Evolutionary conservation across 2,888 invertebrate genomes (phyloP), one percentile per base, ranked within the genome.

Genomic region (Zaprionus obscuricornis): DNA sequence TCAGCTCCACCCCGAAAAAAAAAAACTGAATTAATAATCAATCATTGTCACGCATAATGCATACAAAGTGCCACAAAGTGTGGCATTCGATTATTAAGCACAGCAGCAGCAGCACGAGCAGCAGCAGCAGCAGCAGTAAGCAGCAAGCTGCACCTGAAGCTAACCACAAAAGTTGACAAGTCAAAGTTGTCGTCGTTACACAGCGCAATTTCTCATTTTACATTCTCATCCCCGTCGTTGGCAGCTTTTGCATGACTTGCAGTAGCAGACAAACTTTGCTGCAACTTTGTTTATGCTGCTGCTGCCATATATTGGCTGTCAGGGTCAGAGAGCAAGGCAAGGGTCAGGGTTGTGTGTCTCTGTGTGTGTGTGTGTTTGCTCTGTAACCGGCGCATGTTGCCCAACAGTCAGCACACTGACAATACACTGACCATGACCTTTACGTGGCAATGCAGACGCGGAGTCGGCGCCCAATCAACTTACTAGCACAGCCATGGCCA

Each of bases 391-490:
- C 40, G 20, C 55, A 45, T 63, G 29, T 51, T 43, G 47, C 22
- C 27, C 10, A 2, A 27, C 33, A 34, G 17, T 6, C 13, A 18
- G 10, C 11, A 20, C 36, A 36, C 8, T 2, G 17, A 17, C 56
- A 40, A 52, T 50, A 51, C 29, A 26, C 10, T 77, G 82, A 49
- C 77, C 77, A 24, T 78, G 77, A 78, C 82, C 77, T 78, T 78
- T 81, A 58, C n/a, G n/a, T n/a, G n/a, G n/a, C n/a, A n/a, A n/a
- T 72, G 82, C 69, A 69, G 77, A 64, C 58, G 65, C 63, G 82
- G 66, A 78, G 77, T 78, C 77, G 77, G 82, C 77, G 78, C 74
- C 64, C 63, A 81, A 64, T 52, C 74, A 81, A 66, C 82, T n/a
- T 42, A 26, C 26, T 47, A 26, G 37, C 10, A 31, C 2, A 31